Conservation (phyloP, 2,888 invertebrate species). For the Odontothrips loti region DNA sequence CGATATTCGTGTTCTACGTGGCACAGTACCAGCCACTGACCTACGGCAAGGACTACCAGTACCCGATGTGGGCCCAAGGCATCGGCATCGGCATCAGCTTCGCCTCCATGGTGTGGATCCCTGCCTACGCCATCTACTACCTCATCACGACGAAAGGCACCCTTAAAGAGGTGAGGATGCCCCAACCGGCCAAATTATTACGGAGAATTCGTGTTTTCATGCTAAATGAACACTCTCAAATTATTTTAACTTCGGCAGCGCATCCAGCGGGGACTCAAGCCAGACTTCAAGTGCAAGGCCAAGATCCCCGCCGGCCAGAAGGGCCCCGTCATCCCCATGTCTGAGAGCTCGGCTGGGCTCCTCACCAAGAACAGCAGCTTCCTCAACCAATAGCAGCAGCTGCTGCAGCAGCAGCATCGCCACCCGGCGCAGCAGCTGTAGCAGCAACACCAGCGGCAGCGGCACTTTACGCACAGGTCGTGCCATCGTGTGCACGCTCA, state of each 20-base stretch:
- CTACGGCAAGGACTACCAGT: conserved; percentile 54
- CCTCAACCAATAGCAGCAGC: conserved; percentile 41
- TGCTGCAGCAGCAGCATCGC: conserved; percentile 18
- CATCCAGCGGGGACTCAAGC: conserved; percentile 49
- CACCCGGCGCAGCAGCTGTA: neutral
- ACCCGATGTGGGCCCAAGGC: conserved; percentile 59
- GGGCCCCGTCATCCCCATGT: conserved; percentile 48
- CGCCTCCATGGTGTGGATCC: conserved; percentile 63
- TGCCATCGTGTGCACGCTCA: too few relatives aligned
- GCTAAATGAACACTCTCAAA: too few relatives aligned
- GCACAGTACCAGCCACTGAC: conserved; percentile 56
- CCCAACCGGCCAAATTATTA: neutral
- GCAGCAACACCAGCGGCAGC: neutral
- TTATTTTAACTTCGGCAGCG: conserved; percentile 46
- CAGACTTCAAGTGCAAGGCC: conserved; percentile 49
- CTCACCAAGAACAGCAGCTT: conserved; percentile 44
- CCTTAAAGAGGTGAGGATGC: conserved; percentile 51
- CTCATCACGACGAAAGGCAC: conserved; percentile 52
- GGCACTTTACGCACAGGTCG: too few relatives aligned
- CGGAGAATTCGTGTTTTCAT: neutral
- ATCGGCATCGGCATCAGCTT: conserved; percentile 58
- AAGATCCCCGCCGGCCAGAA: conserved; percentile 49
- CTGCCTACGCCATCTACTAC: conserved; percentile 59
- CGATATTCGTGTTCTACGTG: conserved; percentile 59
- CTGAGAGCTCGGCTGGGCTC: conserved; percentile 51